phyloP scores from a whole-genome alignment of 2,888 invertebrate species.

The Tanypteryx hageni region DNA sequence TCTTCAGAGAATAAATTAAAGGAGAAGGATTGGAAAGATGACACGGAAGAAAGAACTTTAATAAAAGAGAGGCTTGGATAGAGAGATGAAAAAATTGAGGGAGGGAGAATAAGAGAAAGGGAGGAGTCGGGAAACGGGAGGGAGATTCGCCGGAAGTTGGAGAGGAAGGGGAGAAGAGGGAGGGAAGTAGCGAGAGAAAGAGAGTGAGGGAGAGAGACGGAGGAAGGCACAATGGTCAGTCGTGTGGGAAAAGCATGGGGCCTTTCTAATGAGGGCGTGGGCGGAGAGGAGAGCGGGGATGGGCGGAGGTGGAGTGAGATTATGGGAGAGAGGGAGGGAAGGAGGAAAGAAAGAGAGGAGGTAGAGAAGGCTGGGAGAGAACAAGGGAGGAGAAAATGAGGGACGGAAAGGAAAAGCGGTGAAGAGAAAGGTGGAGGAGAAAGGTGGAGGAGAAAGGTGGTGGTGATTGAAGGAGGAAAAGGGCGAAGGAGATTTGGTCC shows the following conservation, averaged over 20 bases:
- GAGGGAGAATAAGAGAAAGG: not conserved
- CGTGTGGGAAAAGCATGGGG: constrained; percentile 27
- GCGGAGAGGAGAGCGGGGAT: not conserved
- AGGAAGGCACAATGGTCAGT: constrained; percentile 23
- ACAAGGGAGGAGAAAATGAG: too few relatives aligned
- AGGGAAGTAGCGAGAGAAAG: not conserved
- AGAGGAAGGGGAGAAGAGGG: not conserved
- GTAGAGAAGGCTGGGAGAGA: too few relatives aligned
- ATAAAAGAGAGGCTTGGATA: not conserved
- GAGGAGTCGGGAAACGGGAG: not conserved
- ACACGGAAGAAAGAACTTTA: constrained; percentile 1
- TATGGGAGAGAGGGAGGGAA: not conserved
- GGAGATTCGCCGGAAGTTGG: not conserved
- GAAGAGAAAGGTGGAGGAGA: too few relatives aligned
- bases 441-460: too few relatives aligned
- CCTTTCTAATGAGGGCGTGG: constrained; percentile 25
- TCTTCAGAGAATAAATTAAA: not conserved
- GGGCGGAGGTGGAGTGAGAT: not conserved
- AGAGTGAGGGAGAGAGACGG: not conserved
- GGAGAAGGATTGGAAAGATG: not conserved
- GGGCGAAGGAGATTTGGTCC: too few relatives aligned
- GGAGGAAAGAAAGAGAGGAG: too few relatives aligned
- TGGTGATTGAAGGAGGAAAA: too few relatives aligned
- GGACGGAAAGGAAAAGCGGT: too few relatives aligned
- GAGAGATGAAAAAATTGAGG: not conserved